Percentiles rank a stretch among this genome's conserved stretches.
These are phyloP conservation scores for Castor canadensis DNA, from an alignment of 2,113 vertebrate genomes.

Conservation along the genomic window DNA sequence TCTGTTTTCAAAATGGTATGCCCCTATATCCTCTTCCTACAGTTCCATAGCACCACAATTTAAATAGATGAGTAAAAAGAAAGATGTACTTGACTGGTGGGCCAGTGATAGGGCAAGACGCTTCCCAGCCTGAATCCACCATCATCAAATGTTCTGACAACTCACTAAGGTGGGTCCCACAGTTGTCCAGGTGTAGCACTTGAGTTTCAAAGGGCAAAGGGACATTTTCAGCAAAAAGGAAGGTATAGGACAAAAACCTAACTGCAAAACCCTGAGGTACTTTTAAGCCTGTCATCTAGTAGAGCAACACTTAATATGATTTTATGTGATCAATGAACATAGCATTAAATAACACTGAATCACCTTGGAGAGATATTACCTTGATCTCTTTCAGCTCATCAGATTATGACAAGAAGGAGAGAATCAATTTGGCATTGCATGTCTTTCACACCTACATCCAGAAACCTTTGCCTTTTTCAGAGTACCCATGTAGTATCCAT, in stretches of 20 bases:
- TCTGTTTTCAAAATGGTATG: conserved; percentile 26
- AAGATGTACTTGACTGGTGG: neutral
- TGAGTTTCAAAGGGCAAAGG: neutral
- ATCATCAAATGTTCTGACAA: neutral
- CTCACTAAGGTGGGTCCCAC: neutral
- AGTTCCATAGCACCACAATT: neutral
- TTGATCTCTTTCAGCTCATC: neutral
- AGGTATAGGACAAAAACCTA: neutral
- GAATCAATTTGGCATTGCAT: neutral
- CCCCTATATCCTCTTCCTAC: neutral
- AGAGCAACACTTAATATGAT: neutral
- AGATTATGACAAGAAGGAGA: neutral
- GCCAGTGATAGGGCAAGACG: neutral
- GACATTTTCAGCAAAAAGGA: neutral
- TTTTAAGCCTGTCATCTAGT: neutral
- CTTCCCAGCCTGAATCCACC: neutral
- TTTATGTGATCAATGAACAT: neutral
- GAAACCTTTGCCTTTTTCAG: neutral
- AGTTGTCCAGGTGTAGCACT: neutral
- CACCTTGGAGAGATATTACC: neutral
- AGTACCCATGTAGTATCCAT: neutral
- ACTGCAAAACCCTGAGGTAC: neutral
- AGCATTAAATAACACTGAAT: neutral
- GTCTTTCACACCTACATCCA: neutral
- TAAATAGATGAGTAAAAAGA: neutral